Evolutionary conservation across 2,113 vertebrate genomes (phyloP), one percentile per base, ranked within the genome.

Genomic region (Chlorocebus sabaeus): DNA sequence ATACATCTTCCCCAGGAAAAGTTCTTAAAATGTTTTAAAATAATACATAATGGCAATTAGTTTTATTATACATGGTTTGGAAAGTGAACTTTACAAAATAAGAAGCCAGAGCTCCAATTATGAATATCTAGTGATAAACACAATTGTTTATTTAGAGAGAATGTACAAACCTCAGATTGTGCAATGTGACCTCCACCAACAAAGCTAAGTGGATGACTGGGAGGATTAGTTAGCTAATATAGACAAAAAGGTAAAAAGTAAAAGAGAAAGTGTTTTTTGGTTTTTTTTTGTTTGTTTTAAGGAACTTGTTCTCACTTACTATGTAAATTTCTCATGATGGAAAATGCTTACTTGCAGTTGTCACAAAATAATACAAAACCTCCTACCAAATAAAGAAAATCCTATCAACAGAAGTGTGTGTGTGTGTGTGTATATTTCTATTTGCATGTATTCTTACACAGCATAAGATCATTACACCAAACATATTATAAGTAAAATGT

Each of bases 351-450:
- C 22, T 84, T 95, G 92, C 20, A 94, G 1, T 59, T 92, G 64
- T 81, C 35, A 73, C 75, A 83, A 88, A 96, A 84, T 68, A 91
- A 76, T 64, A 78, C 17, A 50, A 94, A 95, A 43, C 5, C 12
- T 88, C 12, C 45, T 78, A 82, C 18, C 25, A 78, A 78, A 91
- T 96, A 96, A 92, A 81, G 43, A 94, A 92, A 94, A 91, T 72
- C 48, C 64, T 88, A 61, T 88, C 25, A 83, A 96, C 67, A 88
- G 88, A 83, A 70, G 20, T 61, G 25, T 61, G 25, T 27, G 12
- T 22, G 43, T 68, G 11, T 8, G 14, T 14, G 20, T 11, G 48
- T 27, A 27, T 32, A 2, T 86, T 43, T 61, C 17, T 90, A 6
- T 92, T 89, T 68, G 11, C 72, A n/a, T 64, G 6, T 84, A 27